phyloP scores from a whole-genome alignment of 2,888 invertebrate species.

The Eupithecia subfuscata region DNA sequence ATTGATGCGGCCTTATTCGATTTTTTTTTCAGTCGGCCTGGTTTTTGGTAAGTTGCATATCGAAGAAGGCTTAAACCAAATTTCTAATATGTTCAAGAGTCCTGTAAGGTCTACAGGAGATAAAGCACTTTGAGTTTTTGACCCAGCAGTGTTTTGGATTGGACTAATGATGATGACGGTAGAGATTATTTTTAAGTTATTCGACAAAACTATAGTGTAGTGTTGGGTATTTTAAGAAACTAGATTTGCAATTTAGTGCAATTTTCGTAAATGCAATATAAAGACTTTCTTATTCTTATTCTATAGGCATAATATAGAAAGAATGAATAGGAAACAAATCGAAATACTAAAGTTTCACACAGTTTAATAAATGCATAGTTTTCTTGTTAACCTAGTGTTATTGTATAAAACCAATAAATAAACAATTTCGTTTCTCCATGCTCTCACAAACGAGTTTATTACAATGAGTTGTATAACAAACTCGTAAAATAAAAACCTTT shows the following conservation, averaged over 20 bases:
- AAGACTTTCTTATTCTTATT: too few relatives aligned
- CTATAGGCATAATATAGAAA: too few relatives aligned
- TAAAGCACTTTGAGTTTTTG: too few relatives aligned
- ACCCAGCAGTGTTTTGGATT: neutral
- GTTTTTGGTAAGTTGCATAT: neutral
- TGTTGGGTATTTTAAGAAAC: too few relatives aligned
- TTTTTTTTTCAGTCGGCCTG: neutral
- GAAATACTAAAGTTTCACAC: neutral
- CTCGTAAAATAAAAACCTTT: conserved; percentile 64
- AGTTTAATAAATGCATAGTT: neutral
- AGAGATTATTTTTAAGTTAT: neutral
- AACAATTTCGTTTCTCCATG: conserved; percentile 41
- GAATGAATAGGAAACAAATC: too few relatives aligned
- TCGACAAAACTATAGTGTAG: too few relatives aligned
- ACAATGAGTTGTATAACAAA: conserved; percentile 62
- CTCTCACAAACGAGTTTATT: conserved; percentile 29
- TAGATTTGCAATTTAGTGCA: too few relatives aligned
- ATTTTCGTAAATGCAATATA: too few relatives aligned
- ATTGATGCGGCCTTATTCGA: neutral
- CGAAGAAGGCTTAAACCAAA: neutral
- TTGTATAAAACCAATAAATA: conserved; percentile 20
- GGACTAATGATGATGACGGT: neutral
- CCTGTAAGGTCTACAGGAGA: too few relatives aligned
- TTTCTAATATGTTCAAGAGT: neutral
- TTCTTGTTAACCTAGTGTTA: neutral